Percentiles rank a stretch among this genome's conserved stretches.
These are phyloP conservation scores for Rosalia funebris DNA, from an alignment of 2,888 invertebrate genomes.

Conservation along the genomic window DNA sequence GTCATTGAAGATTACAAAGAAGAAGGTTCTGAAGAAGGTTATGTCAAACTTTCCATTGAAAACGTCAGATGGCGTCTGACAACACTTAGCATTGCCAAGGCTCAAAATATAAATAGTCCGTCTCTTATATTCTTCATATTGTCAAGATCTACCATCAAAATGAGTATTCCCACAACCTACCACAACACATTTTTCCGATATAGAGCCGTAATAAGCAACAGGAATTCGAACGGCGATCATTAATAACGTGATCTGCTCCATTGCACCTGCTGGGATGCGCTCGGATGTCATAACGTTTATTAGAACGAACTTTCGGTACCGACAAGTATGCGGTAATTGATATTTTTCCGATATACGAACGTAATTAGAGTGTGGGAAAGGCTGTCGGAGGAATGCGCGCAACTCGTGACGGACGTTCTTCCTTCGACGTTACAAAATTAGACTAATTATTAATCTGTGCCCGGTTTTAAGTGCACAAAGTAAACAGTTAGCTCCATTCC, in stretches of 20 bases:
- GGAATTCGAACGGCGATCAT: background rate
- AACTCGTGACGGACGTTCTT: background rate
- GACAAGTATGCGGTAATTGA: conserved; percentile 9
- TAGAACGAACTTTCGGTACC: conserved; percentile 7
- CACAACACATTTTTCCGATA: conserved; percentile 7
- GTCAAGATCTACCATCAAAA: no score
- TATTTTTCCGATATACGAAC: conserved; percentile 6
- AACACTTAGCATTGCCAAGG: no score
- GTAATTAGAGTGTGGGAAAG: conserved; percentile 10
- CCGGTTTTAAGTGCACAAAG: conserved; percentile 20
- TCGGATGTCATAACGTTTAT: background rate
- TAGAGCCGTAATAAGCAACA: background rate
- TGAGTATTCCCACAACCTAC: no score
- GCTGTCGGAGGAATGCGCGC: background rate
- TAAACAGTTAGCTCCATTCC: conserved; percentile 23
- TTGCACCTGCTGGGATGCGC: background rate
- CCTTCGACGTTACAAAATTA: conserved; percentile 9
- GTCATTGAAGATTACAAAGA: no score
- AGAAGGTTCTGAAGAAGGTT: no score
- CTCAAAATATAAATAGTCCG: no score
- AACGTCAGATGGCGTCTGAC: no score
- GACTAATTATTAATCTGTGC: conserved; percentile 23
- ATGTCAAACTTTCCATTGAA: no score
- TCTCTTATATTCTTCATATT: no score
- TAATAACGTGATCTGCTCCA: background rate